A percentile compares a stretch with the other conserved stretches of the same genome.
Conservation (phyloP, 2,113 vertebrate species). For the Picathartes gymnocephalus region DNA sequence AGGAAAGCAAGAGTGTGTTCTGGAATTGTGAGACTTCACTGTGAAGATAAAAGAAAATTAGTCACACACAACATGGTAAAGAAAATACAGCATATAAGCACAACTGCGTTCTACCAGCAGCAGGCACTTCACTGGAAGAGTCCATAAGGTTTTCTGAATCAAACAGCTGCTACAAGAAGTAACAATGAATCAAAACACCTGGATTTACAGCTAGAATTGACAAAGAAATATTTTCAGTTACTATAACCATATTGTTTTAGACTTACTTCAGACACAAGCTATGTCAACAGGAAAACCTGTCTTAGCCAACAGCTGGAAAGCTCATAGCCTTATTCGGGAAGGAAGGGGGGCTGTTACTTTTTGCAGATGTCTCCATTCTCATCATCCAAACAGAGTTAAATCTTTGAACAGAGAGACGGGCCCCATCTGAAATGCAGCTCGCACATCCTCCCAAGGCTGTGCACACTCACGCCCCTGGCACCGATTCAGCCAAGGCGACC, state of each 20-base stretch:
- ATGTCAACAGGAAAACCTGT: constrained; percentile 56
- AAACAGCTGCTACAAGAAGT: background rate
- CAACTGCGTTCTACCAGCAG: background rate
- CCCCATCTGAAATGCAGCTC: background rate
- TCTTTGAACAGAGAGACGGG: constrained; percentile 2
- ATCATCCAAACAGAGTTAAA: constrained; percentile 32
- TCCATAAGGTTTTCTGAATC: background rate
- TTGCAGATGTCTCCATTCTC: constrained; percentile 52
- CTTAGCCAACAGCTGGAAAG: constrained; percentile 60
- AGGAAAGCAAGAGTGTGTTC: background rate
- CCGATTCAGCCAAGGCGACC: rapidly evolving
- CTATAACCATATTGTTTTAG: constrained; percentile 46
- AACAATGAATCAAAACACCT: background rate
- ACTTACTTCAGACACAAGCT: constrained; percentile 52
- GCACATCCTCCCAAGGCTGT: background rate
- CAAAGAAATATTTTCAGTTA: constrained; percentile 39
- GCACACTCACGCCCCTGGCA: background rate
- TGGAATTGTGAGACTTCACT: background rate
- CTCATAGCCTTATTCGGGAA: constrained; percentile 26
- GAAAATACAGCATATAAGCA: background rate
- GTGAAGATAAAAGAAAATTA: background rate
- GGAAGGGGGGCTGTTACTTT: constrained; percentile 4
- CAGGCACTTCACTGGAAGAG: background rate
- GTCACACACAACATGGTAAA: background rate
- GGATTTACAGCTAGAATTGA: background rate